Base-by-base conservation (phyloP, 2,888 invertebrate genomes). In the Quadroppia sp. region DNA sequence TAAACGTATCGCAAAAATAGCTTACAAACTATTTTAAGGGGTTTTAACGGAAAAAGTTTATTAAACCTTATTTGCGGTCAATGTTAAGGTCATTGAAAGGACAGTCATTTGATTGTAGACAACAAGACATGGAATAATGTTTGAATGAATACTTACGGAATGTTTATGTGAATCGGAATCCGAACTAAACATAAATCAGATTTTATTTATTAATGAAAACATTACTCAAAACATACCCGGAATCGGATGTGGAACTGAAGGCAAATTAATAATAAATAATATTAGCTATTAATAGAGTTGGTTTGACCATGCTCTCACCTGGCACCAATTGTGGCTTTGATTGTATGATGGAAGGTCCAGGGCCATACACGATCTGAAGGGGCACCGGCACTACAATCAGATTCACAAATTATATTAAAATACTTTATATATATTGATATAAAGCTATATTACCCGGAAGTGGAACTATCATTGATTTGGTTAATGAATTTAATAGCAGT, bases 61-160 rank as follows among this genome's bases (percentile, higher is more conserved):
- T n/a, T n/a, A n/a, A n/a, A n/a, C n/a, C n/a, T n/a, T n/a, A n/a
- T n/a, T n/a, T n/a, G n/a, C n/a, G n/a, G n/a, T n/a, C n/a, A n/a
- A n/a, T n/a, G n/a, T n/a, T n/a, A n/a, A n/a, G n/a, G n/a, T n/a
- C n/a, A n/a, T n/a, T n/a, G n/a, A n/a, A n/a, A n/a, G n/a, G n/a
- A n/a, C n/a, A n/a, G n/a, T n/a, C n/a, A n/a, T n/a, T n/a, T n/a
- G n/a, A n/a, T n/a, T n/a, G n/a, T n/a, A n/a, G n/a, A n/a, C n/a
- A n/a, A n/a, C n/a, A n/a, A n/a, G n/a, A n/a, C n/a, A n/a, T n/a
- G n/a, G n/a, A n/a, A n/a, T n/a, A n/a, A n/a, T n/a, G n/a, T n/a
- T n/a, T n/a, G n/a, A n/a, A n/a, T n/a, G n/a, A n/a, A n/a, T 67
- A 69, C 69, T 25, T 69, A 69, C 69, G 69, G 69, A 36, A 69